A percentile compares a stretch with the other conserved stretches of the same genome.
These are phyloP conservation scores for Drosophila nebulosa DNA, from an alignment of 1,140 invertebrate species.

Conservation along the genomic window DNA sequence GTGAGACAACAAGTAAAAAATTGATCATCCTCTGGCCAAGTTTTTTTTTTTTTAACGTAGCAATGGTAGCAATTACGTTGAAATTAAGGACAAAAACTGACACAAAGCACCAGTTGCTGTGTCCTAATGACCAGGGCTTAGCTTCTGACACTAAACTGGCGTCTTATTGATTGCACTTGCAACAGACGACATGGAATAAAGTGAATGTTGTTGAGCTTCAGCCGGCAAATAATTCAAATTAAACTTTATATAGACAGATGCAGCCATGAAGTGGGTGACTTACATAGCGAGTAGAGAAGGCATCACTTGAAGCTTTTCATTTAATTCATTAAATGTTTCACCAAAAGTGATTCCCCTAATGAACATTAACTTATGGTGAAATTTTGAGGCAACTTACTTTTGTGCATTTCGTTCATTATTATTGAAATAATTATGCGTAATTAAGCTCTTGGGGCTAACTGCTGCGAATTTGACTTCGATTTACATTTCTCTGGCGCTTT, in stretches of 20 bases:
- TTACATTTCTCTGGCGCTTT: not conserved
- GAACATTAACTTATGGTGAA: not conserved
- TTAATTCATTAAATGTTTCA: not conserved
- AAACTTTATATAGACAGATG: not conserved
- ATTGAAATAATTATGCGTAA: constrained; percentile 11
- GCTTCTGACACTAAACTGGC: not conserved
- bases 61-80: constrained; percentile 2
- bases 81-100: not conserved
- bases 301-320: not conserved
- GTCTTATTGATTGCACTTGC: constrained; percentile 4
- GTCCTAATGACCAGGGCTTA: not conserved
- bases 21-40: not conserved
- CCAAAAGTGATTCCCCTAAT: not conserved
- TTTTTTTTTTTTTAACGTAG: not conserved
- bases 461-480: constrained; percentile 15
- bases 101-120: not conserved
- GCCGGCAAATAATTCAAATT: constrained; percentile 18
- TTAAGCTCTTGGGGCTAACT: constrained; percentile 7
- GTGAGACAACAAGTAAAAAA: not conserved
- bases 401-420: not conserved
- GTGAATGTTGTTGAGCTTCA: not conserved
- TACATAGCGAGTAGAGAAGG: not conserved
- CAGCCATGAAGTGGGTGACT: not conserved
- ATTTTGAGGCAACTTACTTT: not conserved
- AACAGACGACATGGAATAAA: not conserved